Conservation (phyloP, 2,888 invertebrate species). For the Malthinus seriepunctatus region DNA sequence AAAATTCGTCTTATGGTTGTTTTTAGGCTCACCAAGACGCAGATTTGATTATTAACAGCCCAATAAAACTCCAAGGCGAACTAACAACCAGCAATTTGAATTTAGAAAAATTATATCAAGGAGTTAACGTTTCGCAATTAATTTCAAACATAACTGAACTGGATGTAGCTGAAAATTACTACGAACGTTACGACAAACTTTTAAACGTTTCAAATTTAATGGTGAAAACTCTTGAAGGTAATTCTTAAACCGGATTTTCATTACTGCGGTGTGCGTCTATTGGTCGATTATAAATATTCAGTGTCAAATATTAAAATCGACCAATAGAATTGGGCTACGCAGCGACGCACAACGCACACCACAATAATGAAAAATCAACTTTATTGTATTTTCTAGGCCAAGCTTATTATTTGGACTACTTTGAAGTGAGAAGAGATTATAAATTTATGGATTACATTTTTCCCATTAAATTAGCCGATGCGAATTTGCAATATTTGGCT, state of each 20-base stretch:
- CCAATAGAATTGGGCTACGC: too few relatives aligned
- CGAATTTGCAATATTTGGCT: conserved; percentile 10
- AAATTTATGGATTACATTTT: background rate
- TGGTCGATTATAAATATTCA: too few relatives aligned
- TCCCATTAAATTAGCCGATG: conserved; percentile 7
- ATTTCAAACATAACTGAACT: conserved; percentile 43
- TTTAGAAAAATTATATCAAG: conserved; percentile 43
- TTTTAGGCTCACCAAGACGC: conserved; percentile 41
- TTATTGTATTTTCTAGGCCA: conserved; percentile 37
- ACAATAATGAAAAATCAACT: too few relatives aligned
- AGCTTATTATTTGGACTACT: conserved; percentile 43
- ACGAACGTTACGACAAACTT: conserved; percentile 47
- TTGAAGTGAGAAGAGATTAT: conserved; percentile 37
- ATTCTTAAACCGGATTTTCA: conserved; percentile 7
- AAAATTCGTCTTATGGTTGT: background rate
- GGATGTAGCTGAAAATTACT: conserved; percentile 42
- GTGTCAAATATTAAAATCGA: too few relatives aligned
- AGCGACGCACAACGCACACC: too few relatives aligned
- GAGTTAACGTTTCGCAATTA: conserved; percentile 45
- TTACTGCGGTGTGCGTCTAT: too few relatives aligned
- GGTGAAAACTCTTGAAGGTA: conserved; percentile 47
- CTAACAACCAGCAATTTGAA: conserved; percentile 45
- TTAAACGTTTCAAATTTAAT: conserved; percentile 40
- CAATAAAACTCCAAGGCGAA: conserved; percentile 43
- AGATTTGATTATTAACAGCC: conserved; percentile 36